These are phyloP conservation scores for Geotrupes spiniger DNA, from an alignment of 2,888 invertebrate species.

Conservation along the genomic window DNA sequence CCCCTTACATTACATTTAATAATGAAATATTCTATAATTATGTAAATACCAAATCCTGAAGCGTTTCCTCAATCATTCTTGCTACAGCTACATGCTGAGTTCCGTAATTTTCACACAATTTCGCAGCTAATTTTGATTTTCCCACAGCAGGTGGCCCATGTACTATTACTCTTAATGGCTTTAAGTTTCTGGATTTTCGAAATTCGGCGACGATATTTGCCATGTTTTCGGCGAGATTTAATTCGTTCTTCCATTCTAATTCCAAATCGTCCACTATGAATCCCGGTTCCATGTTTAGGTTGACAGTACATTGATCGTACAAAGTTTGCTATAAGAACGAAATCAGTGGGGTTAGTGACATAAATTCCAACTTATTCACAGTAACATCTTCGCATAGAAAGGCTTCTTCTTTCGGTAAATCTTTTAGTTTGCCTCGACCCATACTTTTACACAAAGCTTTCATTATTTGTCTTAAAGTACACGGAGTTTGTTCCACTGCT, in stretches of 20 bases:
- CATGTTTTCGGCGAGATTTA: conserved; percentile 53
- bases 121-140: conserved; percentile 60
- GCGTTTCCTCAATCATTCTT: conserved; percentile 55
- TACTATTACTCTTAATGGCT: conserved; percentile 58
- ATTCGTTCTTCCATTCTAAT: conserved; percentile 56
- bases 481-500: conserved; percentile 61
- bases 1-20: too few species aligned
- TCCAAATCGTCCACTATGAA: conserved; percentile 54
- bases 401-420: conserved; percentile 57
- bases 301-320: conserved; percentile 57
- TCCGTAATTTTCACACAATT: conserved; percentile 58
- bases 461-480: conserved; percentile 55
- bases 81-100: conserved; percentile 58
- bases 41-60: conserved; percentile 54
- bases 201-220: conserved; percentile 50
- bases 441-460: conserved; percentile 56
- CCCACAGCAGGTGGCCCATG: conserved; percentile 67
- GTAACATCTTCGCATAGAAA: conserved; percentile 56
- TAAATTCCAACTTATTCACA: conserved; percentile 30
- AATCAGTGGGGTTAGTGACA: not conserved
- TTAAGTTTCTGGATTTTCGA: conserved; percentile 55
- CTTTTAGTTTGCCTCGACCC: conserved; percentile 57
- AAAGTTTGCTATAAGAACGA: conserved; percentile 53
- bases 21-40: conserved; percentile 27
- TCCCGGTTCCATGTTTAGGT: conserved; percentile 60